Conservation (phyloP, 2,888 invertebrate species). For the Pachymerium ferrugineum region DNA sequence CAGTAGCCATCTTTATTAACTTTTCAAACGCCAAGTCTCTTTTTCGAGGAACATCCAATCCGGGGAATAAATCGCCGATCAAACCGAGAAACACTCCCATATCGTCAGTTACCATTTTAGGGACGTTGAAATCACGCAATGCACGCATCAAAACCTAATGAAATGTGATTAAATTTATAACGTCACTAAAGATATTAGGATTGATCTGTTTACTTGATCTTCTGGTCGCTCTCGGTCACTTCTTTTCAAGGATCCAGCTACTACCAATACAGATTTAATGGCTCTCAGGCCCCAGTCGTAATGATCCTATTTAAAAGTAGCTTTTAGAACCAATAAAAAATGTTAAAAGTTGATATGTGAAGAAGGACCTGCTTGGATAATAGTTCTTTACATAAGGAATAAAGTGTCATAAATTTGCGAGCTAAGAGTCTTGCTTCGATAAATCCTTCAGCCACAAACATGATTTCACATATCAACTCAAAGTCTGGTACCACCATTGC, state of each 20-base stretch:
- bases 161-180: background rate
- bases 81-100: constrained; percentile 95
- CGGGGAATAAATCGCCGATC: constrained; percentile 91
- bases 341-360: background rate
- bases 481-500: constrained; percentile 98
- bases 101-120: constrained; percentile 91
- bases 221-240: constrained; percentile 90
- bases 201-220: constrained; percentile 69
- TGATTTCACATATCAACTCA: constrained; percentile 94
- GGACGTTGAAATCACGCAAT: constrained; percentile 89
- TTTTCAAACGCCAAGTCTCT: constrained; percentile 89
- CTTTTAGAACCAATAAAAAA: background rate
- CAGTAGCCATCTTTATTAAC: constrained; percentile 86
- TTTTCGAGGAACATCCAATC: constrained; percentile 90
- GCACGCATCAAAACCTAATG: constrained; percentile 74
- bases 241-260: constrained; percentile 91
- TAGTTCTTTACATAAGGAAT: constrained; percentile 87
- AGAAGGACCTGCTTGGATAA: constrained; percentile 63
- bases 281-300: constrained; percentile 96
- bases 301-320: constrained; percentile 65
- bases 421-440: constrained; percentile 89
- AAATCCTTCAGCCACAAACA: constrained; percentile 96
- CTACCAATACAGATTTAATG: constrained; percentile 92
- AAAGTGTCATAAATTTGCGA: constrained; percentile 90
- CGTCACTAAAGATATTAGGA: background rate